These are phyloP conservation scores for Colossoma macropomum DNA, from an alignment of 2,113 vertebrate species.

Conservation along the genomic window DNA sequence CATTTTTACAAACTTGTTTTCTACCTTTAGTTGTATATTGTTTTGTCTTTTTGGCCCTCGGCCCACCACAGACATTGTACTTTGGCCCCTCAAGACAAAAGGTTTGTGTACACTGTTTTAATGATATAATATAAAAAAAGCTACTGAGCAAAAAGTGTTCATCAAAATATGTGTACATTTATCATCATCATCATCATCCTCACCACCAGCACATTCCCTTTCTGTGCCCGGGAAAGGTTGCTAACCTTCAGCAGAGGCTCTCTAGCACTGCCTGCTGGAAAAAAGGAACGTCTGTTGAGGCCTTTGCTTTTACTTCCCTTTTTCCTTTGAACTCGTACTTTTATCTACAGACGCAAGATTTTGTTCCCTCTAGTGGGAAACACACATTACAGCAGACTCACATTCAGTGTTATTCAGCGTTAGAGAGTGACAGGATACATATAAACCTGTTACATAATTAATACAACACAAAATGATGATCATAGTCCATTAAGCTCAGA, in stretches of 20 bases:
- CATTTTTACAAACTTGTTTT: too few relatives aligned
- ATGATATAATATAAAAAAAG: too few relatives aligned
- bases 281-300: background rate
- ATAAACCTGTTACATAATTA: background rate
- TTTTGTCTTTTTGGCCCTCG: too few relatives aligned
- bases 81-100: too few relatives aligned
- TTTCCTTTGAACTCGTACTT: background rate
- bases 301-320: background rate
- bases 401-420: background rate
- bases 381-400: slow-evolving; percentile 18
- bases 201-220: background rate
- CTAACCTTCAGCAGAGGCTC: background rate
- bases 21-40: too few relatives aligned
- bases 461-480: background rate
- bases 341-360: slow-evolving; percentile 11
- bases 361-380: slow-evolving; percentile 54
- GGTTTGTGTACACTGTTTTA: too few relatives aligned
- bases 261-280: slow-evolving; percentile 29
- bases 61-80: too few relatives aligned
- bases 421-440: background rate
- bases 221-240: background rate
- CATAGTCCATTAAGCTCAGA: background rate
- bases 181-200: too few relatives aligned
- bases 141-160: too few relatives aligned
- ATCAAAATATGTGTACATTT: too few relatives aligned